Conservation (phyloP, 1,140 invertebrate species). For the Drosophila willistoni region DNA sequence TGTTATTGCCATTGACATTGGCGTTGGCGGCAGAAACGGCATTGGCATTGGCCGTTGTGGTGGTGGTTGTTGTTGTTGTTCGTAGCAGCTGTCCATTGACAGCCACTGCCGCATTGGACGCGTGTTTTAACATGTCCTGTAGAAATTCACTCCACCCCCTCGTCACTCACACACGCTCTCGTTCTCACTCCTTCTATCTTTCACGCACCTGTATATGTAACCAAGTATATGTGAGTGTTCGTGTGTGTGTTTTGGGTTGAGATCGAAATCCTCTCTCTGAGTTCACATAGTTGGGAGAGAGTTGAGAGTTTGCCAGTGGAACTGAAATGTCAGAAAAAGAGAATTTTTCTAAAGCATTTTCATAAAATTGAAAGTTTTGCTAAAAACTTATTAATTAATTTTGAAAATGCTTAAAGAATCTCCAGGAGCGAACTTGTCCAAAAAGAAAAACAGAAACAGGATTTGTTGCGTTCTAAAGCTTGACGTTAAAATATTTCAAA, state of each 20-base stretch:
- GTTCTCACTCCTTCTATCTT: not conserved
- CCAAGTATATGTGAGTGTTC: not conserved
- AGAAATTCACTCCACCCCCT: not conserved
- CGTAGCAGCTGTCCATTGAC: constrained; percentile 43
- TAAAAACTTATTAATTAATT: too few species aligned
- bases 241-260: not conserved
- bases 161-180: not conserved
- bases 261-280: not conserved
- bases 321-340: not conserved
- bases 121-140: constrained; percentile 74
- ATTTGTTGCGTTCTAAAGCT: too few species aligned
- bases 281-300: not conserved
- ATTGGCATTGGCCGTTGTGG: not conserved
- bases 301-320: constrained; percentile 2
- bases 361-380: too few species aligned
- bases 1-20: not conserved
- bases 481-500: too few species aligned
- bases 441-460: too few species aligned
- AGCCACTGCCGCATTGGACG: constrained; percentile 58
- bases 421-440: too few species aligned
- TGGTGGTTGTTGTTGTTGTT: not conserved
- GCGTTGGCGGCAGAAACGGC: not conserved
- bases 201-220: not conserved
- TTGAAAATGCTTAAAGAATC: too few species aligned
- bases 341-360: too few species aligned